Evolutionary conservation across 2,797 vertebrate genomes (phyloP), one percentile per base, ranked within the genome.

Genomic region (Manis javanica): DNA sequence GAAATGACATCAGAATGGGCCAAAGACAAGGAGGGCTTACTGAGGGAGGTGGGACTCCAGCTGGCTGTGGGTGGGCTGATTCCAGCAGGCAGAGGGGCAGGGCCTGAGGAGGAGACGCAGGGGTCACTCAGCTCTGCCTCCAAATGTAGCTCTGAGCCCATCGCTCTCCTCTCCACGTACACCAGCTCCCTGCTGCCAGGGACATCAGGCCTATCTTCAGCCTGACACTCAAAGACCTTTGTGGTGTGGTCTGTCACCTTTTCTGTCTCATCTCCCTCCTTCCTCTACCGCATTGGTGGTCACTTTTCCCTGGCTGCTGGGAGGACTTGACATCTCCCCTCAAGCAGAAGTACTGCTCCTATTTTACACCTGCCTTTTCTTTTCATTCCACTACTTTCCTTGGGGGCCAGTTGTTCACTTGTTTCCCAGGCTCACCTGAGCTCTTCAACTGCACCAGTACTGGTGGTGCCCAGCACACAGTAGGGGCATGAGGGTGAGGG

Each of bases 381-480:
- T 10, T 46, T 59, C 55, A 21, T 5, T 18, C 31, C 2, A 0
- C 2, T 18, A 29, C 37, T 85, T 16, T 63, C 19, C 0, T 46
- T 46, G 10, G 46, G 46, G 46, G 9, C 16, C 63, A 16, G 42
- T 10, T 8, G 24, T 59, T 91, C 19, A 24, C 61, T 34, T 15
- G 34, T 11, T 26, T 8, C 29, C n/a, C 9, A 6, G 77, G 51
- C 53, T 53, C 39, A 59, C 61, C 68, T 19, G n/a, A 3, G 63
- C 46, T 26, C 13, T 13, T 29, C 0, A 5, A 4, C 37, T 31
- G 18, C 24, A 5, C 42, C 19, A 64, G 51, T 2, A 15, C 37
- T 26, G 8, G 59, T 1, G 2, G n/a, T 5, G 10, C 72, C 82
- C 55, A 8, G 19, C 9, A 46, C 53, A n/a, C 24, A 55, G 39